Evolutionary conservation across 2,113 vertebrate genomes (phyloP), one percentile per base, ranked within the genome.

Genomic region (Nycticorax nycticorax): DNA sequence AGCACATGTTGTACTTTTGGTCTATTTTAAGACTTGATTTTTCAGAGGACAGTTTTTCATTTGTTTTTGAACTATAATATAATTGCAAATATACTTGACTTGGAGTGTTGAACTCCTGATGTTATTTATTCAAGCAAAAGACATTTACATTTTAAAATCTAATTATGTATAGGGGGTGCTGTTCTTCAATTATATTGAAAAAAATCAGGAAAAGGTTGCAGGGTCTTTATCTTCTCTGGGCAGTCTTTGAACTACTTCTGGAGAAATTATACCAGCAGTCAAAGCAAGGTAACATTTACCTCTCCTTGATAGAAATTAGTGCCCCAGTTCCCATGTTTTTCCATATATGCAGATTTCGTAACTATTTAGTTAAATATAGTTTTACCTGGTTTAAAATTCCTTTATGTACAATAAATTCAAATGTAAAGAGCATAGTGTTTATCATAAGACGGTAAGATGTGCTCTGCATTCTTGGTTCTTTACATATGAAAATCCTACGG

Each of bases 1-100:
- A 86, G 80, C 77, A 81, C 52, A 41, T 64, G 24, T 79, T 89
- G 47, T 92, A 57, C 74, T 95, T 93, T 17, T 22, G 19, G 52
- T 75, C 76, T 96, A 47, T 93, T 96, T 95, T 89, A 89, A 75
- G 91, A 81, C 43, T 79, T 82, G 35, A 7, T 85, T 95, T 94
- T 95, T 89, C 45, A 76, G 66, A 57, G 67, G 57, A 27, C 35
- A 32, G 14, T 71, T 85, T 87, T 92, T 86, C 12, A 35, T 94
- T 92, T 93, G 60, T 71, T 93, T 79, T 86, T 91, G 83, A 69
- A 26, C 47, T 59, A 59, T 72, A 88, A 75, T 85, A 24, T 77
- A 81, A 92, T 91, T 75, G 83, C 79, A 81, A 59, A 84, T 92
- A 75, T 52, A 87, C 73, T 77, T 2, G 1, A 90, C 82, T 89